A percentile compares a stretch with the other conserved stretches of the same genome.
phyloP scores from a whole-genome alignment of 2,113 vertebrate genomes.

The Pholis gunnellus region DNA sequence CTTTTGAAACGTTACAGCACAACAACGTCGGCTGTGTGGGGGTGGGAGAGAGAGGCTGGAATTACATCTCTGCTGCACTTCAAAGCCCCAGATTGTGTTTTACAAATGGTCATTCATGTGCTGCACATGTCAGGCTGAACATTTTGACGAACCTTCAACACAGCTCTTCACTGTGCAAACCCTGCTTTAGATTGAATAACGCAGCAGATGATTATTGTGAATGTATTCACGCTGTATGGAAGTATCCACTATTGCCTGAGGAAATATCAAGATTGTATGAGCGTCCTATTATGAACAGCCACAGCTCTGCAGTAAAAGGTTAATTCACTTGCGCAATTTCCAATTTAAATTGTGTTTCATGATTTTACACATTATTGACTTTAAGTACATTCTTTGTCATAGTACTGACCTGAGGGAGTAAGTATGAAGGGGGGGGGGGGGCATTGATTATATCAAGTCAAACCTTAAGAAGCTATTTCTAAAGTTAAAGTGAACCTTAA shows the following conservation, averaged over 20 bases:
- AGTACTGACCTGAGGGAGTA: background rate
- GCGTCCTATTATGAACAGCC: background rate
- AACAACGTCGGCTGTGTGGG: conserved; percentile 23
- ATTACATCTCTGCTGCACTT: conserved; percentile 49
- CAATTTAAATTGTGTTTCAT: conserved; percentile 23
- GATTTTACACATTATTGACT: background rate
- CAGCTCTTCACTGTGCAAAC: background rate
- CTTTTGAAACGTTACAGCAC: conserved; percentile 36
- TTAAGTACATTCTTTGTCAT: background rate
- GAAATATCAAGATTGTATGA: conserved; percentile 35
- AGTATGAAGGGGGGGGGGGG: too few relatives aligned
- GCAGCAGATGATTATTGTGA: conserved; percentile 25
- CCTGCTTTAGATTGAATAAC: conserved; percentile 20
- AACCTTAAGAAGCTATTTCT: background rate
- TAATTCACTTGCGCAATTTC: conserved; percentile 12
- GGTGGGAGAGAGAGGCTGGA: conserved; percentile 25
- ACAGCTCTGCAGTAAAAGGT: conserved; percentile 8
- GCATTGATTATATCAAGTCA: background rate
- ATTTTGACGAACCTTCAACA: conserved; percentile 3
- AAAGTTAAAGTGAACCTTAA: background rate
- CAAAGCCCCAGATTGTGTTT: conserved; percentile 40
- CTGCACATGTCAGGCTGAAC: conserved; percentile 30
- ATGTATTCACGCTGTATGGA: conserved; percentile 20
- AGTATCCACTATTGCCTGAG: conserved; percentile 4
- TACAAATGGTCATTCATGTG: conserved; percentile 42